These are phyloP conservation scores for Bolinopsis microptera DNA, from an alignment of 37 sponge, comb jelly and placozoan species.

Conservation along the genomic window DNA sequence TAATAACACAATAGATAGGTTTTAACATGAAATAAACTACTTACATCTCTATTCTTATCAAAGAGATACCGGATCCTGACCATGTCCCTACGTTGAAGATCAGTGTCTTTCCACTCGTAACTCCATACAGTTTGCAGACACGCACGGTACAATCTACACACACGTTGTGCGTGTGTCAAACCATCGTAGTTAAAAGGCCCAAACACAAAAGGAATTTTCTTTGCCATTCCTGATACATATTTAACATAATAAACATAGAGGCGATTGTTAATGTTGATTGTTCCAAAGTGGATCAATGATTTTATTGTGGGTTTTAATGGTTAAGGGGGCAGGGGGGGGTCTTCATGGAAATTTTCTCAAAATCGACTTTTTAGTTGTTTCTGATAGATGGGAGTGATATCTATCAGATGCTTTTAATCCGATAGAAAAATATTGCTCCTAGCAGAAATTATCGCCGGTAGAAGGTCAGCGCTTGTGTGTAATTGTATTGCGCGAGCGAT, in stretches of 20 bases:
- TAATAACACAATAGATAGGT: too few relatives aligned
- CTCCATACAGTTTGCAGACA: conserved; percentile 12
- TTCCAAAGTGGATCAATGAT: background rate
- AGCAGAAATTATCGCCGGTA: too few relatives aligned
- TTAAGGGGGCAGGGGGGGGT: too few relatives aligned
- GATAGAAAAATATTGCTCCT: too few relatives aligned
- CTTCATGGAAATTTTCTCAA: too few relatives aligned
- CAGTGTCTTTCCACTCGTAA: conserved; percentile 44
- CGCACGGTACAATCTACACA: conserved; percentile 23
- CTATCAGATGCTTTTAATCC: too few relatives aligned
- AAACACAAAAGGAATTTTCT: conserved; percentile 11
- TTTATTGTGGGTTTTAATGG: background rate
- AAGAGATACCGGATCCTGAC: background rate
- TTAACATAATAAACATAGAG: background rate
- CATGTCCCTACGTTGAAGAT: conserved; percentile 29
- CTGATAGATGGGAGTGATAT: too few relatives aligned
- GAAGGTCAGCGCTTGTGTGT: too few relatives aligned
- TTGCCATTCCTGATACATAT: conserved; percentile 42
- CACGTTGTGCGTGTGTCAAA: conserved; percentile 40
- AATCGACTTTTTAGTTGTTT: too few relatives aligned
- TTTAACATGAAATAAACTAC: background rate
- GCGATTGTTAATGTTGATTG: too few relatives aligned
- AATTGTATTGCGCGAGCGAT: too few relatives aligned
- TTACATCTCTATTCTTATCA: conserved; percentile 57
- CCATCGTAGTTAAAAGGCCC: conserved; percentile 33